Conservation (phyloP, 2,113 vertebrate genomes). For the Microcebus tavaratra region DNA sequence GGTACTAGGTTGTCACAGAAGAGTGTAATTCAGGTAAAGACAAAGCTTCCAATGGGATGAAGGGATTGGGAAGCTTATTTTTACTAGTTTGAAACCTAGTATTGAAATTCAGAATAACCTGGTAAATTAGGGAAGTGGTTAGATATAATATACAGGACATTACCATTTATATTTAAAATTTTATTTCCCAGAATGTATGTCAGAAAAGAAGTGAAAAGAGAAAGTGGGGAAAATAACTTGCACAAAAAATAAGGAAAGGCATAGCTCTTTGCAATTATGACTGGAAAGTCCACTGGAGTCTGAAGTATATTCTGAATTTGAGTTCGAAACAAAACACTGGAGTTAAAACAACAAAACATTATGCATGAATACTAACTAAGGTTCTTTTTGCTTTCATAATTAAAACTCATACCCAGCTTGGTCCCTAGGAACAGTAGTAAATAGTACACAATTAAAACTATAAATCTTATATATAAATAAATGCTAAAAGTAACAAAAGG, state of each 20-base stretch:
- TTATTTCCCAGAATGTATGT: slow-evolving; percentile 32
- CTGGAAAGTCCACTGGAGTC: not conserved
- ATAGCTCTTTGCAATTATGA: not conserved
- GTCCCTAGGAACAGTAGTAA: not conserved
- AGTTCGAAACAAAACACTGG: not conserved
- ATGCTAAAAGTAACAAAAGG: slow-evolving; percentile 19
- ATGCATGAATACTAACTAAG: not conserved
- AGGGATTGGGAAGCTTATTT: not conserved
- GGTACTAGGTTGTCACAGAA: not conserved
- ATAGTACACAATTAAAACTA: not conserved
- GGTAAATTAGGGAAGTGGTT: not conserved
- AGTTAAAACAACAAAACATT: slow-evolving; percentile 43
- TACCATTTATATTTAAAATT: slow-evolving; percentile 17
- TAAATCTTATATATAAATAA: not conserved
- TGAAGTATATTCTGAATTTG: slow-evolving; percentile 38
- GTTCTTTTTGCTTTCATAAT: slow-evolving; percentile 42
- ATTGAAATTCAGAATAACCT: slow-evolving; percentile 43
- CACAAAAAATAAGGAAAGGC: slow-evolving; percentile 12
- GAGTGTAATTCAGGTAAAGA: slow-evolving; percentile 11
- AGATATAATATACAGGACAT: slow-evolving; percentile 10
- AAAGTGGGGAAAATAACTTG: not conserved
- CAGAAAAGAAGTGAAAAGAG: not conserved
- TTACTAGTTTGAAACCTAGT: not conserved
- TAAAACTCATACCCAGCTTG: slow-evolving; percentile 35
- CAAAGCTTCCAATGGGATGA: not conserved